Conservation (phyloP, 2,113 vertebrate species). For the Hyaena hyaena region DNA sequence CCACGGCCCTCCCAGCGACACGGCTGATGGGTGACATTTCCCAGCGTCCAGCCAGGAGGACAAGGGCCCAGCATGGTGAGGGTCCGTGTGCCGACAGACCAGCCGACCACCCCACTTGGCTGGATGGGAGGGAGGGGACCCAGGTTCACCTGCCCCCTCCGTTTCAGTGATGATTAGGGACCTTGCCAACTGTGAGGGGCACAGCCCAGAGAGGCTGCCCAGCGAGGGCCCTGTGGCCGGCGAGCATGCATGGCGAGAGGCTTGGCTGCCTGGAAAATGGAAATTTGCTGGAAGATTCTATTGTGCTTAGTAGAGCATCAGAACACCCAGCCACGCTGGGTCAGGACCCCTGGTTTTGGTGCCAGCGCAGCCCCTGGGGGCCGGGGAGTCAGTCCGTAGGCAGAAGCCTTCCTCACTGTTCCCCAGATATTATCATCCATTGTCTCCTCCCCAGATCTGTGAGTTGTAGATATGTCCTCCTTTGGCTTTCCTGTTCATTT, state of each 20-base stretch:
- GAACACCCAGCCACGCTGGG: accelerated
- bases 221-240: neutral
- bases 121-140: neutral
- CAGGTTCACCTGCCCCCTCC: neutral
- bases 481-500: accelerated
- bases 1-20: neutral
- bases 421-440: neutral
- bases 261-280: neutral
- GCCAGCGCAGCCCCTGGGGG: accelerated
- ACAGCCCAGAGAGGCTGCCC: neutral
- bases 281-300: no score
- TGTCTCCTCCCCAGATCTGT: accelerated
- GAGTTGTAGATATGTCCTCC: accelerated
- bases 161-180: neutral
- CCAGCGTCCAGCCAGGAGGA: neutral
- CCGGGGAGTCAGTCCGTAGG: neutral
- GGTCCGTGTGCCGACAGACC: accelerated
- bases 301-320: accelerated
- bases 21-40: neutral
- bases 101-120: neutral
- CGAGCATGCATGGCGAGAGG: neutral
- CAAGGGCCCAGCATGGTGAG: neutral
- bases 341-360: neutral
- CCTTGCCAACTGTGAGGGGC: accelerated
- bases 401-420: neutral